A percentile compares a stretch with the other conserved stretches of the same genome.
Evolutionary conservation across 2,113 vertebrate genomes (phyloP).

Genomic region (Trogon melanurus): DNA sequence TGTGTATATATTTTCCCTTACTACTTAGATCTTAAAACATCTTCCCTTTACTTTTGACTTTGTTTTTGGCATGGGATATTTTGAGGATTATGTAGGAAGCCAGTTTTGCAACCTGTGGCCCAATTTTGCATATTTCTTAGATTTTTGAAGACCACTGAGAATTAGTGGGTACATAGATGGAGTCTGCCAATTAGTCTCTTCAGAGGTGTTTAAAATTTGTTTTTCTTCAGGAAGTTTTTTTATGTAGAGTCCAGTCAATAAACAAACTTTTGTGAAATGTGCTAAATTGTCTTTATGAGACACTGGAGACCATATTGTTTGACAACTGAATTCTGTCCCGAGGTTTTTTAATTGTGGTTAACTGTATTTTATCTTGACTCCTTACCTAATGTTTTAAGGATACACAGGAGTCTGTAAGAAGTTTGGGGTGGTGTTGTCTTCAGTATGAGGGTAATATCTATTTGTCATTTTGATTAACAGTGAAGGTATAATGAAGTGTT

Average conservation of each 20-base stretch:
- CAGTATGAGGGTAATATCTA: background rate
- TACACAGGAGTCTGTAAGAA: background rate
- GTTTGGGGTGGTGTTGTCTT: background rate
- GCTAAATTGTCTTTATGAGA: background rate
- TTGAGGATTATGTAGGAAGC: background rate
- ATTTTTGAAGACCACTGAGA: background rate
- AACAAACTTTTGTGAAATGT: background rate
- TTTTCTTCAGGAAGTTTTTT: background rate
- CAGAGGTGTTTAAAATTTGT: background rate
- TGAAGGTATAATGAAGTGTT: background rate
- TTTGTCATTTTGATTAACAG: background rate
- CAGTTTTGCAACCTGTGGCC: background rate
- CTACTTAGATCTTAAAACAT: background rate
- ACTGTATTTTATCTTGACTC: background rate
- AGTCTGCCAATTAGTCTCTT: background rate
- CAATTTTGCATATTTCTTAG: background rate
- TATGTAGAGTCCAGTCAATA: background rate
- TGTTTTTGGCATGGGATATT: background rate
- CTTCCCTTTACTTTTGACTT: background rate
- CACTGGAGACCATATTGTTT: background rate
- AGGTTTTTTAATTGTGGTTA: background rate
- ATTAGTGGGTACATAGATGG: background rate
- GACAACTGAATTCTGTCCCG: background rate
- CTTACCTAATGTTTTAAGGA: background rate
- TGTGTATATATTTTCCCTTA: background rate